Conservation (phyloP, 2,888 invertebrate species). For the Limulus polyphemus region DNA sequence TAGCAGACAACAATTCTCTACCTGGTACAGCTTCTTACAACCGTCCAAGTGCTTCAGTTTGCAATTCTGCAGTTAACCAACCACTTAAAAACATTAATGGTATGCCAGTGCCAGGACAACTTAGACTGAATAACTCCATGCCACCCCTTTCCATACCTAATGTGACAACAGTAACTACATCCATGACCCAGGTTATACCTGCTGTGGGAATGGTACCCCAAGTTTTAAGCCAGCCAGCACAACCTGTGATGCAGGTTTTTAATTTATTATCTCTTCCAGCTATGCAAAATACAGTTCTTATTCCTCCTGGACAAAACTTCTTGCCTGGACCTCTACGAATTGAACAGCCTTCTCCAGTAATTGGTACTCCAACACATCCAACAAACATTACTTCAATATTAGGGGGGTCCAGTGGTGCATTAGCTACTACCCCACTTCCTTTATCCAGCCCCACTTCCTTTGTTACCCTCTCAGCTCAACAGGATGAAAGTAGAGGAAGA, state of each 20-base stretch:
- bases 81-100: no score
- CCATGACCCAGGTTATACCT: constrained; percentile 34
- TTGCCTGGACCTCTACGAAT: constrained; percentile 18
- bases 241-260: constrained; percentile 44
- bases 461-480: neutral
- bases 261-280: constrained; percentile 48
- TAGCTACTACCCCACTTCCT: neutral
- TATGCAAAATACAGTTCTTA: constrained; percentile 28
- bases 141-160: constrained; percentile 32
- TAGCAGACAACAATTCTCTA: no score
- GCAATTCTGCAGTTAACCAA: no score
- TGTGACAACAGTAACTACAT: constrained; percentile 32
- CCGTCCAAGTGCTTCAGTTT: no score
- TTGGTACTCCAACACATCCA: no score
- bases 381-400: no score
- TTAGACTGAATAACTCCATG: constrained; percentile 17
- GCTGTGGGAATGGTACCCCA: constrained; percentile 29
- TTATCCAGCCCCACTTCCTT: neutral
- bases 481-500: neutral
- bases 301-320: constrained; percentile 22
- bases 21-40: no score
- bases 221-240: constrained; percentile 20
- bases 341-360: constrained; percentile 10
- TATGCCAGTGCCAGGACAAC: no score
- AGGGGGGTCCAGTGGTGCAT: neutral